Conservation (phyloP, 2,113 vertebrate genomes). For the Oriolus oriolus region DNA sequence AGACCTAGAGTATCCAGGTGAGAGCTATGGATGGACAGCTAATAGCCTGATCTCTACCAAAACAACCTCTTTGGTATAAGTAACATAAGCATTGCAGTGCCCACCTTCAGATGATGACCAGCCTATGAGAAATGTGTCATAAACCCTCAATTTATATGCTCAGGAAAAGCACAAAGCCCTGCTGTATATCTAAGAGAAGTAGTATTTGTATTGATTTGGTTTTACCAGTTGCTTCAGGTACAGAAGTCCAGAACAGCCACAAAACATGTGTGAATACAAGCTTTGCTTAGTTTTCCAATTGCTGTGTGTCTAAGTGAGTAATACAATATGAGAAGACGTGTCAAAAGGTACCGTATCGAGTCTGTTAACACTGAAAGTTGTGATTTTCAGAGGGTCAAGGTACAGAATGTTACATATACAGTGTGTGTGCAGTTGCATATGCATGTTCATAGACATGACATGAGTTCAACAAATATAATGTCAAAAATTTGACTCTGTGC, state of each 20-base stretch:
- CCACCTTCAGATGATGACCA: not conserved
- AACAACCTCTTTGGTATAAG: not conserved
- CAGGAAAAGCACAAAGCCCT: not conserved
- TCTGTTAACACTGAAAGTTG: constrained; percentile 8
- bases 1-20: not conserved
- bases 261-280: not conserved
- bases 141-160: not conserved
- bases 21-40: not conserved
- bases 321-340: not conserved
- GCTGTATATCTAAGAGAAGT: not conserved
- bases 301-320: not conserved
- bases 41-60: not conserved
- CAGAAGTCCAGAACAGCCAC: not conserved
- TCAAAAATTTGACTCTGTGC: constrained; percentile 73
- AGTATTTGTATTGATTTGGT: not conserved
- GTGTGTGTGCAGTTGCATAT: constrained; percentile 43
- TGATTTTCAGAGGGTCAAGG: constrained; percentile 35
- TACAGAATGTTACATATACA: constrained; percentile 65
- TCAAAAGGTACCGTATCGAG: not conserved
- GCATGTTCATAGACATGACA: constrained; percentile 60
- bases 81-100: not conserved
- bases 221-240: not conserved
- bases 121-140: not conserved
- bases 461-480: constrained; percentile 68
- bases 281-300: not conserved